A percentile compares a stretch with the other conserved stretches of the same genome.
Evolutionary conservation across 2,888 invertebrate species (phyloP).

Genomic region (Choristoneura rosaceana): DNA sequence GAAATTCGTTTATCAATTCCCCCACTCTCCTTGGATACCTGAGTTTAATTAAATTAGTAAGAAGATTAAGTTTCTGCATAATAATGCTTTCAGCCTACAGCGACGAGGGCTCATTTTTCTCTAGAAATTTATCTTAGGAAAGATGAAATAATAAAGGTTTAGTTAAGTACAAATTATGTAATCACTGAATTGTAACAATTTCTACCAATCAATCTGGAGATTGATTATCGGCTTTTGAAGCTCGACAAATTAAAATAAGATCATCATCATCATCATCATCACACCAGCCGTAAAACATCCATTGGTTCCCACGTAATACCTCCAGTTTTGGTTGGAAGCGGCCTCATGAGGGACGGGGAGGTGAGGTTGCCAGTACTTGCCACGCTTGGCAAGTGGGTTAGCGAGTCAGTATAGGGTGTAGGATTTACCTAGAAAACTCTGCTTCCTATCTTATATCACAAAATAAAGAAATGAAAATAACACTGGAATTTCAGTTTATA

Average conservation of each 20-base stretch:
- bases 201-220: neutral
- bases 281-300: no score
- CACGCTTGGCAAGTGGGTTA: no score
- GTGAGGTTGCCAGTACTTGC: no score
- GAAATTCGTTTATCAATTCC: constrained; percentile 43
- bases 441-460: no score
- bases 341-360: no score
- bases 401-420: no score
- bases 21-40: constrained; percentile 46
- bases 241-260: no score
- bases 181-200: neutral
- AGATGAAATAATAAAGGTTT: neutral
- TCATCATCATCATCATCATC: no score
- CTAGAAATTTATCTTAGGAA: neutral
- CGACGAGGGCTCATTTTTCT: constrained; percentile 48
- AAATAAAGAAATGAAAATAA: neutral
- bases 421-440: no score
- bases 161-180: neutral
- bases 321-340: no score
- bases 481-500: neutral
- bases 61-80: constrained; percentile 61
- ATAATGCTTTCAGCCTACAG: constrained; percentile 54
- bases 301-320: no score
- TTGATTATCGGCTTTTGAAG: no score
- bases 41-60: constrained; percentile 60